Conservation (phyloP, 1,140 invertebrate genomes). For the Scaptomyza hsui region DNA sequence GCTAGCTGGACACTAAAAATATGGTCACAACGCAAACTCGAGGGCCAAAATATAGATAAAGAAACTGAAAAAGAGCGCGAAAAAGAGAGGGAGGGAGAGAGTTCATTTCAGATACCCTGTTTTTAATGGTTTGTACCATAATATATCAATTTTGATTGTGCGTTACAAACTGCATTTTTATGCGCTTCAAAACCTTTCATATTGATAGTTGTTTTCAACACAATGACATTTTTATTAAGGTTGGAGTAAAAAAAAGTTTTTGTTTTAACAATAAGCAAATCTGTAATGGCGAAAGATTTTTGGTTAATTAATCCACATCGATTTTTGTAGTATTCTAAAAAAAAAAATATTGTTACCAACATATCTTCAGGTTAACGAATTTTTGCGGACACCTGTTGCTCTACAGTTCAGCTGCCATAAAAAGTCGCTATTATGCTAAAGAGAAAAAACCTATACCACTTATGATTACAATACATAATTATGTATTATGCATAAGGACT, state of each 20-base stretch:
- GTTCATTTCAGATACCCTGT: neutral
- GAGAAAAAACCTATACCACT: neutral
- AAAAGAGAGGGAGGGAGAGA: neutral
- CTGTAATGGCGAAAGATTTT: too few species aligned
- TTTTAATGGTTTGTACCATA: neutral
- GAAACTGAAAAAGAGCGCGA: neutral
- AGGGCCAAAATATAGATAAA: slow-evolving; percentile 8
- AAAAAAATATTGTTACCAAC: too few species aligned
- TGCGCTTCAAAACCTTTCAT: neutral
- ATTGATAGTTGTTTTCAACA: neutral
- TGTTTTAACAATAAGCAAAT: too few species aligned
- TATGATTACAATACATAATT: too few species aligned
- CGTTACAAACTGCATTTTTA: neutral
- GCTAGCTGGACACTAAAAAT: slow-evolving; percentile 74
- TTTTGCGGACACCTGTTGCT: too few species aligned
- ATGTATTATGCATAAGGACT: too few species aligned
- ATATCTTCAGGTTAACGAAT: too few species aligned
- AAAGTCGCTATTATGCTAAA: too few species aligned
- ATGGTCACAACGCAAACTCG: slow-evolving; percentile 49
- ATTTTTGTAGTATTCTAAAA: too few species aligned
- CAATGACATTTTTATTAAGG: neutral
- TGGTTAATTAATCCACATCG: too few species aligned
- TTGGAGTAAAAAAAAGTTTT: too few species aligned
- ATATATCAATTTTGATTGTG: neutral
- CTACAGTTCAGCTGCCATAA: too few species aligned